Evolutionary conservation across 1,140 invertebrate species (phyloP).

Genomic region (Aphaenogaster floridana): DNA sequence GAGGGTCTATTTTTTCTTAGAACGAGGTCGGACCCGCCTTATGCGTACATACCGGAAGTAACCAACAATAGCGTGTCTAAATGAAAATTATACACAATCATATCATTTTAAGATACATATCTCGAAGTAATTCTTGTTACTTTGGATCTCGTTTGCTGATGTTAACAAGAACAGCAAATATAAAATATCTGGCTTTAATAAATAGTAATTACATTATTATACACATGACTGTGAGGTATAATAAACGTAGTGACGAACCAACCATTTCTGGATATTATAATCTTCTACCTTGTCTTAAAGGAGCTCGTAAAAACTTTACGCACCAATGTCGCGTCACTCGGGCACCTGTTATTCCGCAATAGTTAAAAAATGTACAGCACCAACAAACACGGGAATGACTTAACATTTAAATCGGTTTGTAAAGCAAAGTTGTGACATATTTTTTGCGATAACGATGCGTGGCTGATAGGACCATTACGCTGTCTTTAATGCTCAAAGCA

Average conservation of each 20-base stretch:
- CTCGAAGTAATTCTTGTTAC: not conserved
- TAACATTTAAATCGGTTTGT: conserved; percentile 96
- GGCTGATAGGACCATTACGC: conserved; percentile 99
- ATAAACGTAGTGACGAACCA: conserved; percentile 63
- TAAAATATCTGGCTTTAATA: conserved; percentile 79
- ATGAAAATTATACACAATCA: conserved; percentile 21
- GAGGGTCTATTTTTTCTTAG: conserved; percentile 88
- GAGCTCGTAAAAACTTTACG: conserved; percentile 17
- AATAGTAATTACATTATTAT: conserved; percentile 83
- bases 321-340: conserved; percentile 23
- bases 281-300: conserved; percentile 68
- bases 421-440: conserved; percentile 99
- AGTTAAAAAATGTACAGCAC: conserved; percentile 55
- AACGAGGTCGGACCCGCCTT: conserved; percentile 88
- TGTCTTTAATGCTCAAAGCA: conserved; percentile 99
- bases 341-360: conserved; percentile 34
- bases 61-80: conserved; percentile 60
- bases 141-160: not conserved
- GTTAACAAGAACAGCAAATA: conserved; percentile 62
- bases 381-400: conserved; percentile 73
- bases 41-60: conserved; percentile 81
- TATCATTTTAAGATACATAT: not conserved
- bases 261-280: conserved; percentile 40
- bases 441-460: conserved; percentile 99
- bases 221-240: conserved; percentile 77